phyloP scores from a whole-genome alignment of 2,797 vertebrate species.

The Menidia menidia region DNA sequence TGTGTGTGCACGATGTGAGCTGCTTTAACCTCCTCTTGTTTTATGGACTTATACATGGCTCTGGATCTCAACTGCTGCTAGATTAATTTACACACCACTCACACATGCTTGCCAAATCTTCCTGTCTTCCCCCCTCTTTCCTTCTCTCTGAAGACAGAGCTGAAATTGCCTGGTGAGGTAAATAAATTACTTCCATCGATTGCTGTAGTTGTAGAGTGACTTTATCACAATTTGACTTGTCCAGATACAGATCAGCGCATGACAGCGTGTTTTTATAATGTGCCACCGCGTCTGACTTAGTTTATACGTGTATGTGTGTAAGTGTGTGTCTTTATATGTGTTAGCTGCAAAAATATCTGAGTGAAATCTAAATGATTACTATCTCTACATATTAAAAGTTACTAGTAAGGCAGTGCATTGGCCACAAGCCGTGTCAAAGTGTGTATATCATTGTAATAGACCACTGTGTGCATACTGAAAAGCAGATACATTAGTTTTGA shows the following conservation, averaged over 20 bases:
- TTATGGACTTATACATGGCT: constrained; percentile 83
- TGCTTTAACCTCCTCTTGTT: constrained; percentile 82
- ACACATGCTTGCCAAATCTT: constrained; percentile 75
- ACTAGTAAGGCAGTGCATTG: constrained; percentile 37
- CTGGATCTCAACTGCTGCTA: constrained; percentile 76
- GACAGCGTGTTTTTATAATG: constrained; percentile 72
- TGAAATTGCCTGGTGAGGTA: constrained; percentile 82
- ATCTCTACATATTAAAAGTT: constrained; percentile 78
- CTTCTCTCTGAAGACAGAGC: constrained; percentile 73
- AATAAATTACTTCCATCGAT: constrained; percentile 88
- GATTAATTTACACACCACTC: constrained; percentile 84
- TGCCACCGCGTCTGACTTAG: constrained; percentile 42
- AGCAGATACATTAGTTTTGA: constrained; percentile 42
- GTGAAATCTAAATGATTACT: constrained; percentile 71
- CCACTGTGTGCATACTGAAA: constrained; percentile 39
- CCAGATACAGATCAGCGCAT: constrained; percentile 81
- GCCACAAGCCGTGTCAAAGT: constrained; percentile 30
- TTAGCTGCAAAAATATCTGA: constrained; percentile 60
- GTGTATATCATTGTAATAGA: constrained; percentile 48
- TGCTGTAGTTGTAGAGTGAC: constrained; percentile 83
- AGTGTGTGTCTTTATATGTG: constrained; percentile 7
- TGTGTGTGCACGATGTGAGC: constrained; percentile 71
- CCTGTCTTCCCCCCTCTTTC: constrained; percentile 36
- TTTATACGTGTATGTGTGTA: constrained; percentile 32
- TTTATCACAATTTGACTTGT: constrained; percentile 85